A percentile compares a stretch with the other conserved stretches of the same genome.
Evolutionary conservation across 2,797 vertebrate species (phyloP).

Genomic region (Halcyon smyrnensis): DNA sequence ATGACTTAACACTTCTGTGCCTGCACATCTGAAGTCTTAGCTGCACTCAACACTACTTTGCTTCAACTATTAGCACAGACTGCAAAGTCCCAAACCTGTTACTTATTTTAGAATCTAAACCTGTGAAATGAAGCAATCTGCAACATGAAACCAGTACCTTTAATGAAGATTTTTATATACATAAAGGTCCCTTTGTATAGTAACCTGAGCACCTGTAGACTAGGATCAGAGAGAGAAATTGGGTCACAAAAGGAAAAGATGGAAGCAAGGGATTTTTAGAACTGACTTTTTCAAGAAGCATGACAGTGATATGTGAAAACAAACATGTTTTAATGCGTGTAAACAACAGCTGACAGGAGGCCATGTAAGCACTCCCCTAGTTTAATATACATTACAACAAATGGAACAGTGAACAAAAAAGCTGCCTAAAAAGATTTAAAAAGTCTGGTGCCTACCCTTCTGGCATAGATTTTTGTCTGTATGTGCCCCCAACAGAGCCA

Average conservation of each 20-base stretch:
- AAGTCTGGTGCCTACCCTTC: constrained; percentile 86
- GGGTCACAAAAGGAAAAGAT: not conserved
- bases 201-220: not conserved
- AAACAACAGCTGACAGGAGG: not conserved
- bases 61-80: not conserved
- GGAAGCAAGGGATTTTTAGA: not conserved
- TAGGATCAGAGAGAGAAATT: not conserved
- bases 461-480: constrained; percentile 92
- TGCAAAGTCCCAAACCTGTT: not conserved
- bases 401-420: not conserved
- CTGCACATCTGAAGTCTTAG: not conserved
- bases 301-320: not conserved
- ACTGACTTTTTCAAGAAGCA: not conserved
- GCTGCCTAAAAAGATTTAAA: not conserved
- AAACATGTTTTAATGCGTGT: not conserved
- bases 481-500: constrained; percentile 84
- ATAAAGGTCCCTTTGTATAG: not conserved
- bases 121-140: not conserved
- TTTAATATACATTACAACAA: not conserved
- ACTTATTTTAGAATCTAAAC: not conserved
- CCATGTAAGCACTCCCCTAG: not conserved
- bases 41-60: not conserved
- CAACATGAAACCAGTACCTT: not conserved
- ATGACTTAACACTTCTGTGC: not conserved
- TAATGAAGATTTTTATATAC: not conserved